Conservation (phyloP, 2,797 vertebrate species). For the Botia almorhae region DNA sequence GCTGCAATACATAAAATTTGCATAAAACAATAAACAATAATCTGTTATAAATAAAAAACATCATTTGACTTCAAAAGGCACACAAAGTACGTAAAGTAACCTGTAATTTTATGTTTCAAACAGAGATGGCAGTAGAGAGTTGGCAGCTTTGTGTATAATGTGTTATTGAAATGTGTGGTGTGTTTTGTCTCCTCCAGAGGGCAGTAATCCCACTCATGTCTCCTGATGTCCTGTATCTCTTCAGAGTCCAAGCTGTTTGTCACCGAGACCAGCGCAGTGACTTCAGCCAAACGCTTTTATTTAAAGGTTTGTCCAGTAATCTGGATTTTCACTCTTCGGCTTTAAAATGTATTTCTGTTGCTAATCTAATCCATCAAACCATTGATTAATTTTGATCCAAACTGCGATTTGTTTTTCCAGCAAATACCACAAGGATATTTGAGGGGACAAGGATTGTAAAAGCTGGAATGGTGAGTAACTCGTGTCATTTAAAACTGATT, state of each 20-base stretch:
- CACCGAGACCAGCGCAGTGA: constrained; percentile 95
- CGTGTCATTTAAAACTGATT: too few species aligned
- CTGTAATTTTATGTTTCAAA: too few species aligned
- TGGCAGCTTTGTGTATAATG: too few species aligned
- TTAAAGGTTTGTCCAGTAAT: constrained; percentile 82
- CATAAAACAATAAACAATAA: too few species aligned
- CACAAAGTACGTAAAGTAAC: too few species aligned
- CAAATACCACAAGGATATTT: constrained; percentile 96
- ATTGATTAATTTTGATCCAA: not conserved
- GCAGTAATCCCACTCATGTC: constrained; percentile 95
- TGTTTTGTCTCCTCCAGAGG: constrained; percentile 80
- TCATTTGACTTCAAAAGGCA: too few species aligned
- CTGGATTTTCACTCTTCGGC: not conserved
- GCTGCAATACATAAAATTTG: too few species aligned
- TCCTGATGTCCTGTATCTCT: constrained; percentile 95
- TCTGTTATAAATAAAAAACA: too few species aligned
- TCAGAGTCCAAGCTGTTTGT: constrained; percentile 97
- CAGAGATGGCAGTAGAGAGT: too few species aligned
- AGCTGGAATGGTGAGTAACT: constrained; percentile 93
- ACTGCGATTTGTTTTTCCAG: constrained; percentile 69
- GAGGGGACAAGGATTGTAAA: constrained; percentile 98
- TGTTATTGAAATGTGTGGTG: constrained; percentile 13
- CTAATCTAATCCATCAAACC: not conserved
- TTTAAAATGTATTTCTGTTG: not conserved
- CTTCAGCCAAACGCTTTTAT: constrained; percentile 98